These are phyloP conservation scores for Macrotus californicus DNA, from an alignment of 2,113 vertebrate genomes.

Conservation along the genomic window DNA sequence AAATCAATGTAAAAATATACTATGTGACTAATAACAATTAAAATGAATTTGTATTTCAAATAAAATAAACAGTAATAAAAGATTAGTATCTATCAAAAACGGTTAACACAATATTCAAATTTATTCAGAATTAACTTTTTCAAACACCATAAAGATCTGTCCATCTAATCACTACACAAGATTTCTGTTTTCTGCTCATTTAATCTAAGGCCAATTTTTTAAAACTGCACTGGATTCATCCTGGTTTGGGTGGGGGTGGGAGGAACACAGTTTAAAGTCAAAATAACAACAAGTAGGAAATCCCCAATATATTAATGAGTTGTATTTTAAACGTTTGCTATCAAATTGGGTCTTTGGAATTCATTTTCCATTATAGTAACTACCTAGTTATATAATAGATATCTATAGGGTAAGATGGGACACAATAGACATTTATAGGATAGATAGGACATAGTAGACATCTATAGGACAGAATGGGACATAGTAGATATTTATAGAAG, in stretches of 20 bases:
- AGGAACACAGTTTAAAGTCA: neutral
- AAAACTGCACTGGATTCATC: neutral
- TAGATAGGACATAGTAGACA: neutral
- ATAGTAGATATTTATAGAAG: neutral
- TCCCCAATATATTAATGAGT: neutral
- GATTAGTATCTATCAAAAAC: neutral
- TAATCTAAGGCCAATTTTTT: neutral
- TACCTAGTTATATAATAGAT: neutral
- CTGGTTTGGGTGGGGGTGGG: neutral
- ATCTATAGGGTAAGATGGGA: neutral
- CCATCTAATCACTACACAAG: neutral
- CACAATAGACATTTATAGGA: neutral
- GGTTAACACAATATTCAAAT: neutral
- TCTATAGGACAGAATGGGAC: neutral
- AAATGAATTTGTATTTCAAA: slow-evolving; percentile 49
- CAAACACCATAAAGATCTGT: neutral
- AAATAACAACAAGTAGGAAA: neutral
- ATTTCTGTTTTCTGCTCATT: neutral
- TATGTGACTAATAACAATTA: slow-evolving; percentile 15
- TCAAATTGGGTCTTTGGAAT: neutral
- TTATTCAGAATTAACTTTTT: slow-evolving; percentile 25
- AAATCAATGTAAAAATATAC: slow-evolving; percentile 15
- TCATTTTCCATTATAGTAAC: neutral
- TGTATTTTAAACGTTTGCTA: neutral
- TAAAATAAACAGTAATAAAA: slow-evolving; percentile 33